These are phyloP conservation scores for Hypotaenidia philippensis DNA, from an alignment of 2,797 vertebrate species.

Conservation along the genomic window DNA sequence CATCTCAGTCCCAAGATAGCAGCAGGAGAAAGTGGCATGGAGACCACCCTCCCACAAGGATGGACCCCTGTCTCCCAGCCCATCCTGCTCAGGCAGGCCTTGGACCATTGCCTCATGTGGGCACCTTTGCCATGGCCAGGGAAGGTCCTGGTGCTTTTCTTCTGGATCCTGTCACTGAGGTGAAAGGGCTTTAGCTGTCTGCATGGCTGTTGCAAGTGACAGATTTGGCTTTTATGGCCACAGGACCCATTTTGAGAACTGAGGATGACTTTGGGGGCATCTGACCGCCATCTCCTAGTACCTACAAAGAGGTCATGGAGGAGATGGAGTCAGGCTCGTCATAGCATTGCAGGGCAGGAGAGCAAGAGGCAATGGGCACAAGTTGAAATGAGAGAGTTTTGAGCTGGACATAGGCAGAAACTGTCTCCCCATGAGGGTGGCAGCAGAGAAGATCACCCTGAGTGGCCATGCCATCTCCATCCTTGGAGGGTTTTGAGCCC, in stretches of 20 bases:
- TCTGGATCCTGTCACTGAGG: background rate
- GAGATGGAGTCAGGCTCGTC: background rate
- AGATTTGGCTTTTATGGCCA: background rate
- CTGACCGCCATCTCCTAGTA: background rate
- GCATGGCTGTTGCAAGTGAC: background rate
- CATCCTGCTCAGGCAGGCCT: background rate
- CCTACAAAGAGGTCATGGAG: background rate
- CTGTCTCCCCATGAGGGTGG: background rate
- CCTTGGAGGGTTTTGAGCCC: background rate
- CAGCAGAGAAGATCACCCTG: background rate
- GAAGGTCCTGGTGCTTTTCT: background rate
- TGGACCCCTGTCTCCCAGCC: background rate
- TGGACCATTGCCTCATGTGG: too few species aligned
- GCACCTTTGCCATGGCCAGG: background rate
- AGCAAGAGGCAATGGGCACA: background rate
- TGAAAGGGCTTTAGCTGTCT: background rate
- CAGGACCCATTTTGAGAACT: background rate
- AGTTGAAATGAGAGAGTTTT: background rate
- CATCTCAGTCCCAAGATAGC: accelerated
- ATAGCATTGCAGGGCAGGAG: accelerated
- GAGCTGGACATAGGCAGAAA: background rate
- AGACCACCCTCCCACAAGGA: accelerated
- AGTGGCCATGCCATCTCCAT: background rate
- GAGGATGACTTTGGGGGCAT: background rate
- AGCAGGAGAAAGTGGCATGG: background rate